Percentiles rank a stretch among this genome's conserved stretches.
Evolutionary conservation across 2,888 invertebrate species (phyloP).

Genomic region (Punctoribates punctum): DNA sequence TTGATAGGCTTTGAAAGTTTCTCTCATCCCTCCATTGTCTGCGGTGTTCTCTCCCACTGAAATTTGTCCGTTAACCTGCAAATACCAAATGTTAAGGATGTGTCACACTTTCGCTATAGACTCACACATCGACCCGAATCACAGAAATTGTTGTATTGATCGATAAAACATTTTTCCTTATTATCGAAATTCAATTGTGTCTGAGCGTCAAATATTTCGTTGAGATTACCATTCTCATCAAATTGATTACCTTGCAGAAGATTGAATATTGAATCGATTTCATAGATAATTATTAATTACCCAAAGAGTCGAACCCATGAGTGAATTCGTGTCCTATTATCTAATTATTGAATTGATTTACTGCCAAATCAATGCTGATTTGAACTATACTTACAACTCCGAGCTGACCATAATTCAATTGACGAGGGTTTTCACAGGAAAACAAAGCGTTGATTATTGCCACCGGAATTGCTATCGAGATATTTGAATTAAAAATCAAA

Average conservation of each 20-base stretch:
- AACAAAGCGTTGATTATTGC: not conserved
- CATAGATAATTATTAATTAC: not conserved
- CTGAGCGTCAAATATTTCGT: slow-evolving; percentile 49
- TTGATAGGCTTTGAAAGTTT: slow-evolving; percentile 63
- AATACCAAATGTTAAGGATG: not conserved
- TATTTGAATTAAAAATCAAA: not conserved
- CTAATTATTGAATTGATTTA: not conserved
- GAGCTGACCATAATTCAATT: not conserved
- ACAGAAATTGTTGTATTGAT: slow-evolving; percentile 49
- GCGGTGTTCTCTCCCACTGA: slow-evolving; percentile 82
- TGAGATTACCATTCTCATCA: slow-evolving; percentile 49
- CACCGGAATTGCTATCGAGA: not conserved
- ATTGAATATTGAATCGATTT: no score
- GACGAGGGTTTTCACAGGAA: not conserved
- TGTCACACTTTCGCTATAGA: no score
- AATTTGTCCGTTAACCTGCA: slow-evolving; percentile 70
- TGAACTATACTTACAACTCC: not conserved
- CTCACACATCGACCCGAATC: slow-evolving; percentile 57
- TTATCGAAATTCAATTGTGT: slow-evolving; percentile 48
- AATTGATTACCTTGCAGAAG: slow-evolving; percentile 53
- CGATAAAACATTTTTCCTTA: slow-evolving; percentile 49
- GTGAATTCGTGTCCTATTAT: not conserved
- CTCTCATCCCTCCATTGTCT: slow-evolving; percentile 84
- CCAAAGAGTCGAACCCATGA: not conserved
- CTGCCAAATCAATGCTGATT: no score